Percentiles rank a stretch among this genome's conserved stretches.
These are phyloP conservation scores for Turritopsis dohrnii DNA, from an alignment of 30 jellyfish, hydroid and myxozoan species.

Conservation along the genomic window DNA sequence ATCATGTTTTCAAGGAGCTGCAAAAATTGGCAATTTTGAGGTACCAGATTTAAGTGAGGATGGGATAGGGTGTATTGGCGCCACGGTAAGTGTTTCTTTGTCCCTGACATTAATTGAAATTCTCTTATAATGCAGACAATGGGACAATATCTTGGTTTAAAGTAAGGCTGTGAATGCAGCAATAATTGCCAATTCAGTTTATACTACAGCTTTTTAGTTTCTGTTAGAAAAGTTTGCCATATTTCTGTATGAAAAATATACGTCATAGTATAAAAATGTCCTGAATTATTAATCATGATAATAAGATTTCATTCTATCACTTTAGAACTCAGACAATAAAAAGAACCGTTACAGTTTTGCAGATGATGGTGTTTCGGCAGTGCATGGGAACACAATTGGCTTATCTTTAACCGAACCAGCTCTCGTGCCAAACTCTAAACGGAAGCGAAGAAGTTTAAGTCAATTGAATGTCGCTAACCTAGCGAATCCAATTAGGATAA, in stretches of 20 bases:
- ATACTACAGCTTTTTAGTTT: too few relatives aligned
- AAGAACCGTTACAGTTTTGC: conserved; percentile 20
- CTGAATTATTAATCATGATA: too few relatives aligned
- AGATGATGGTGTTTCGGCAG: neutral
- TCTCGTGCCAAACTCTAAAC: too few relatives aligned
- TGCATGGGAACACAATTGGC: conserved; percentile 21
- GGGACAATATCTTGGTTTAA: too few relatives aligned
- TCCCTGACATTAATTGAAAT: too few relatives aligned
- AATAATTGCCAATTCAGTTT: too few relatives aligned
- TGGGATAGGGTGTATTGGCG: conserved; percentile 4
- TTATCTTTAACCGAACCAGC: neutral
- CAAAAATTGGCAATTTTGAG: neutral
- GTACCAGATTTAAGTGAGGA: conserved; percentile 8
- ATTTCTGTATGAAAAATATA: too few relatives aligned
- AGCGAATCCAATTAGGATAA: conserved; percentile 6
- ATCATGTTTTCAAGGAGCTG: neutral
- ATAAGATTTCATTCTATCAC: neutral
- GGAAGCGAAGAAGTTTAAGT: too few relatives aligned
- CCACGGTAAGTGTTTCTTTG: conserved; percentile 8
- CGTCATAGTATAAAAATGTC: too few relatives aligned
- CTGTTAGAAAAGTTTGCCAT: too few relatives aligned
- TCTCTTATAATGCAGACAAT: too few relatives aligned
- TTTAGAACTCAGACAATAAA: neutral
- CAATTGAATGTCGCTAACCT: neutral
- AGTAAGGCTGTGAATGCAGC: too few relatives aligned